These are phyloP conservation scores for Octodon degus DNA, from an alignment of 2,113 vertebrate species.

Conservation along the genomic window DNA sequence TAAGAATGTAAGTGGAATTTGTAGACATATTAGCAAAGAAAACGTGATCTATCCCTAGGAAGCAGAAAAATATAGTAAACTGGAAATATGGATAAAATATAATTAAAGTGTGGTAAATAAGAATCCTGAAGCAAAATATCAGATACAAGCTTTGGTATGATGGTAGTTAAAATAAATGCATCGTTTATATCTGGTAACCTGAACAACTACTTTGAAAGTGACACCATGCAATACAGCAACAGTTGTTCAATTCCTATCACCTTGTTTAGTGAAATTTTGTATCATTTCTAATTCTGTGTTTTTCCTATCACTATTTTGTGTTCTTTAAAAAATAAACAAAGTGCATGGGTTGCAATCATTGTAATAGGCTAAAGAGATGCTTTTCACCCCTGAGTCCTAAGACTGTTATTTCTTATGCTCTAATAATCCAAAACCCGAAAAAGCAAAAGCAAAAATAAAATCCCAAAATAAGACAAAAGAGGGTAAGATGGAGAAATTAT, in stretches of 20 bases:
- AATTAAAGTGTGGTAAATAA: background rate
- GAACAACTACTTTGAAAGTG: too few species aligned
- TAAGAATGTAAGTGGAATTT: background rate
- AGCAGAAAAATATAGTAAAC: background rate
- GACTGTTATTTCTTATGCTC: background rate
- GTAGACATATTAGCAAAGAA: background rate
- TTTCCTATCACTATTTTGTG: too few species aligned
- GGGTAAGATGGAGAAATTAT: background rate
- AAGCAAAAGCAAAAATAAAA: background rate
- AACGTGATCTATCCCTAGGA: background rate
- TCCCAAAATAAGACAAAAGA: background rate
- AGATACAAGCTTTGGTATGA: background rate
- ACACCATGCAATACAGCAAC: too few species aligned
- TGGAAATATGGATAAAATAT: background rate
- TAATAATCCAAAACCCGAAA: background rate
- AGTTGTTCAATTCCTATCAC: too few species aligned
- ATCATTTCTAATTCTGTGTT: too few species aligned
- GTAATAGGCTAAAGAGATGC: background rate
- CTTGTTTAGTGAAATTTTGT: too few species aligned
- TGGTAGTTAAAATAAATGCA: background rate
- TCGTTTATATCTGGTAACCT: too few species aligned
- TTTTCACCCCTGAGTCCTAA: background rate
- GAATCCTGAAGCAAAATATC: background rate
- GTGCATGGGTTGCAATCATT: background rate
- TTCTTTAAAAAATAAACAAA: too few species aligned